phyloP scores from a whole-genome alignment of 2,888 invertebrate genomes.

The Sarcophaga variegata region DNA sequence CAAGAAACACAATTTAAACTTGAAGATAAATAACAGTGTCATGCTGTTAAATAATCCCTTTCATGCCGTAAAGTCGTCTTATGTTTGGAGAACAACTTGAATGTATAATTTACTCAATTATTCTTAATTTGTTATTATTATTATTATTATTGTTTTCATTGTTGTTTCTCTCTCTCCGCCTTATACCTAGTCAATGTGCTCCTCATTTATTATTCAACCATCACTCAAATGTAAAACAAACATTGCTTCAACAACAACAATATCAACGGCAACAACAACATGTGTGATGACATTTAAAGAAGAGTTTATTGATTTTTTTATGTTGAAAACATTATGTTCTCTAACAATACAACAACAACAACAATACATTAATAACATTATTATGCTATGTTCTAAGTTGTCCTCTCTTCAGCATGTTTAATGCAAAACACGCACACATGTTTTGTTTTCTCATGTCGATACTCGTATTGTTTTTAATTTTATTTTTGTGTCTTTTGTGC shows the following conservation, averaged over 20 bases:
- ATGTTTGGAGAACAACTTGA: not conserved
- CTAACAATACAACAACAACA: not conserved
- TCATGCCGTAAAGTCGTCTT: too few species aligned
- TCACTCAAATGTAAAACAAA: not conserved
- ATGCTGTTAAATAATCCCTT: too few species aligned
- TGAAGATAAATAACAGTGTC: too few species aligned
- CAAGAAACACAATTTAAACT: too few species aligned
- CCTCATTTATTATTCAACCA: not conserved
- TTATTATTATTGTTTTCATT: not conserved
- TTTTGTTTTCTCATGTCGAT: not conserved
- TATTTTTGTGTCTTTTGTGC: not conserved
- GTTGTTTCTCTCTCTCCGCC: not conserved
- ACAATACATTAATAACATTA: not conserved
- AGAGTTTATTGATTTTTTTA: slow-evolving; percentile 17
- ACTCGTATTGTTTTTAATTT: not conserved
- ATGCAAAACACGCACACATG: slow-evolving; percentile 13
- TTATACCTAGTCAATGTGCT: not conserved
- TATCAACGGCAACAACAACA: not conserved
- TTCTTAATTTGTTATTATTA: not conserved
- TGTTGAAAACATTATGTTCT: not conserved
- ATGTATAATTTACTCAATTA: not conserved
- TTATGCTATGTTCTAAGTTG: not conserved
- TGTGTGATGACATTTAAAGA: not conserved
- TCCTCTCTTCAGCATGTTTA: not conserved
- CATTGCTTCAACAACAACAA: not conserved